Evolutionary conservation across 2,113 vertebrate species (phyloP).

Genomic region (Addax nasomaculatus): DNA sequence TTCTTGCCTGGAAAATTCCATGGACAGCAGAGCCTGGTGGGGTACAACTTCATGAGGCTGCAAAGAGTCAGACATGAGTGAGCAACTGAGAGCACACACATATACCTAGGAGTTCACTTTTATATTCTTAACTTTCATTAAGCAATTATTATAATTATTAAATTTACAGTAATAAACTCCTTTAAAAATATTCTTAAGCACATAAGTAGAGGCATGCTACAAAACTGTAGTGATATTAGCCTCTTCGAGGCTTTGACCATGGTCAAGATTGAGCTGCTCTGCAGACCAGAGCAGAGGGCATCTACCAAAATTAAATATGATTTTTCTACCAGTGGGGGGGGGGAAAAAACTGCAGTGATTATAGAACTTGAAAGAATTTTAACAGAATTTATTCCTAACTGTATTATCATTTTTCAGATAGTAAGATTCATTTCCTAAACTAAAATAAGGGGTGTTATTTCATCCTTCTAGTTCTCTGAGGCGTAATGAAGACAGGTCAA

Average conservation of each 20-base stretch:
- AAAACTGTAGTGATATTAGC: background rate
- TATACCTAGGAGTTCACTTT: background rate
- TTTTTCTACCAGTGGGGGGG: too few relatives aligned
- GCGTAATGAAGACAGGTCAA: background rate
- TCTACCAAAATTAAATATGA: too few relatives aligned
- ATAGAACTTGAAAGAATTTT: background rate
- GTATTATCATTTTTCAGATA: background rate
- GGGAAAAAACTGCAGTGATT: background rate
- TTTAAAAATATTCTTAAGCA: background rate
- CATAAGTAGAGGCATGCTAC: background rate
- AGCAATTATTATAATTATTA: background rate
- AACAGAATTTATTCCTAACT: background rate
- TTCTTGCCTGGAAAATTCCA: background rate
- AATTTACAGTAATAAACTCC: background rate
- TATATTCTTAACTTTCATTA: background rate
- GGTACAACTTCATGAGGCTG: background rate
- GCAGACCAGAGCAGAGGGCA: too few relatives aligned
- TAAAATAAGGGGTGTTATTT: background rate
- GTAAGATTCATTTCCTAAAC: background rate
- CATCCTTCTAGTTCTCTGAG: background rate
- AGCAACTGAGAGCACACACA: background rate
- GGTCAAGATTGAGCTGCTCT: too few relatives aligned
- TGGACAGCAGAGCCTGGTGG: background rate
- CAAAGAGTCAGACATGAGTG: background rate
- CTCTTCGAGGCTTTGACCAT: too few relatives aligned